phyloP scores from a whole-genome alignment of 2,888 invertebrate genomes.

The Acholoe squamosa region DNA sequence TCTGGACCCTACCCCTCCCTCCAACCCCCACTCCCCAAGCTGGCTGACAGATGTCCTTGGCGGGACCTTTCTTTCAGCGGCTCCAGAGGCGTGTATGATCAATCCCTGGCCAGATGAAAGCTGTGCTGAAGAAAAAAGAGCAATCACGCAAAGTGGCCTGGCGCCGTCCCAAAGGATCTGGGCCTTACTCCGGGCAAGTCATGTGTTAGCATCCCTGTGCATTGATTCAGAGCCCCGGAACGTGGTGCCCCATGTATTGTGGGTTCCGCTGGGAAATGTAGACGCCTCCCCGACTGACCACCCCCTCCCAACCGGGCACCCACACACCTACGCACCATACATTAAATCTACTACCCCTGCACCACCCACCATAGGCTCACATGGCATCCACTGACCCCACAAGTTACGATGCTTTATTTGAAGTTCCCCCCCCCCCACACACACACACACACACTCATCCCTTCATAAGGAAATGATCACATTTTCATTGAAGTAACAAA shows the following conservation, averaged over 20 bases:
- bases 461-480: not conserved
- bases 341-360: too few species aligned
- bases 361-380: not conserved
- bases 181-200: conserved; percentile 15
- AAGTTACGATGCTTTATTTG: not conserved
- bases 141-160: conserved; percentile 57
- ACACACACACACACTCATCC: not conserved
- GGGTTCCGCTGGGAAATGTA: not conserved
- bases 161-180: conserved; percentile 12
- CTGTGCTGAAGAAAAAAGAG: conserved; percentile 26
- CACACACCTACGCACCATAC: too few species aligned
- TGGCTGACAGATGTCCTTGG: conserved; percentile 29
- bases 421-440: not conserved
- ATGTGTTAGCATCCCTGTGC: conserved; percentile 50
- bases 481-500: not conserved
- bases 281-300: not conserved
- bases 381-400: not conserved
- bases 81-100: conserved; percentile 44
- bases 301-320: not conserved
- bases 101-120: conserved; percentile 46
- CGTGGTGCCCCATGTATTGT: conserved; percentile 56
- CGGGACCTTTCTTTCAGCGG: conserved; percentile 47
- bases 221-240: conserved; percentile 17
- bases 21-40: not conserved
- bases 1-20: not conserved